A percentile compares a stretch with the other conserved stretches of the same genome.
Evolutionary conservation across 2,113 vertebrate species (phyloP).

Genomic region (Stegostoma tigrinum): DNA sequence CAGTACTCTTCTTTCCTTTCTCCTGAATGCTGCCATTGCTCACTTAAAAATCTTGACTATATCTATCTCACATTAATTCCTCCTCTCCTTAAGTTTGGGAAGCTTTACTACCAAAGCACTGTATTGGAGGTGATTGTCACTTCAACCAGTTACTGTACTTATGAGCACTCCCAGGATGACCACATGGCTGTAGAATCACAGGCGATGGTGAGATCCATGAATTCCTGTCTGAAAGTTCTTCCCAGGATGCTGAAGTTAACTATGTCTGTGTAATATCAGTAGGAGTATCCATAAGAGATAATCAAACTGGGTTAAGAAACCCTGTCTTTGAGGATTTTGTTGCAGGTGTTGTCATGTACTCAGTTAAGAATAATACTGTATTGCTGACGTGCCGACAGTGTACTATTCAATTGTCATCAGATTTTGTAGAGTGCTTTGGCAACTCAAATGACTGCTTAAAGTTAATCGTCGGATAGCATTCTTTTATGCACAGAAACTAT

Average conservation of each 20-base stretch:
- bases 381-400: not conserved
- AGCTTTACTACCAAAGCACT: not conserved
- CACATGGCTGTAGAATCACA: not conserved
- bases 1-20: not conserved
- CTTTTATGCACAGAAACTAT: not conserved
- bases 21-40: not conserved
- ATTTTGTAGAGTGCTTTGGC: not conserved
- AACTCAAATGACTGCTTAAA: not conserved
- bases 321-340: not conserved
- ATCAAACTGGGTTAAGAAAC: not conserved
- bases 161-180: not conserved
- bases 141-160: not conserved
- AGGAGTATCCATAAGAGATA: not conserved
- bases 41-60: not conserved
- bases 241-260: not conserved
- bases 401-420: not conserved
- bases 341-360: not conserved
- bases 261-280: not conserved
- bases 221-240: not conserved
- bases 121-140: not conserved
- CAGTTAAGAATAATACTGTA: not conserved
- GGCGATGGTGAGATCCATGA: not conserved
- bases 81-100: not conserved
- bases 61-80: not conserved
- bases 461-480: not conserved